Conservation (phyloP, 2,797 vertebrate species). For the Gobionotothen gibberifrons region DNA sequence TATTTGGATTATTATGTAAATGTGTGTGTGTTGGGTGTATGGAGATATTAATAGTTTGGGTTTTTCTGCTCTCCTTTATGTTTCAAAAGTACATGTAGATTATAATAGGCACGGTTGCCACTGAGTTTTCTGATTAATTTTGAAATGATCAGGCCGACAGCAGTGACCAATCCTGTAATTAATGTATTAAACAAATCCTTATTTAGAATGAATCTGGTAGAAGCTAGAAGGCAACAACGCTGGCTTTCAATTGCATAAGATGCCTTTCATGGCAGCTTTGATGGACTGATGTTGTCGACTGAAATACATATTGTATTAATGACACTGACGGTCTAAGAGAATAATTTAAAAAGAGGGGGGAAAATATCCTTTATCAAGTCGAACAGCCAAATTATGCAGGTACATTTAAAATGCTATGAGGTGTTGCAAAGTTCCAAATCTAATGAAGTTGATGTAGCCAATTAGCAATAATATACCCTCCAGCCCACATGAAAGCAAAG, state of each 20-base stretch:
- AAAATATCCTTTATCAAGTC: conserved; percentile 63
- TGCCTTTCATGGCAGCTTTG: conserved; percentile 48
- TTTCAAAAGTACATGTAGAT: background rate
- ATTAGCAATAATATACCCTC: conserved; percentile 74
- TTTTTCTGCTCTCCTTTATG: background rate
- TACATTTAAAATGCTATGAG: conserved; percentile 80
- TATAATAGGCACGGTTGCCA: background rate
- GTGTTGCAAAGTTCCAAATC: conserved; percentile 74
- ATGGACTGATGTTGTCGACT: conserved; percentile 36
- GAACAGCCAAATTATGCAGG: conserved; percentile 73
- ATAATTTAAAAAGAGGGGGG: conserved; percentile 59
- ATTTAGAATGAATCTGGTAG: conserved; percentile 4
- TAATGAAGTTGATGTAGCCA: conserved; percentile 78
- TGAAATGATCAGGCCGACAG: background rate
- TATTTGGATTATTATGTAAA: background rate
- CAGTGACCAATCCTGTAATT: conserved; percentile 1
- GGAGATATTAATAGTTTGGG: background rate
- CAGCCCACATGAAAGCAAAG: conserved; percentile 66
- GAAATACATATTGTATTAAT: conserved; percentile 60
- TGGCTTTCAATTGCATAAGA: conserved; percentile 16
- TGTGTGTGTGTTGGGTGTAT: background rate
- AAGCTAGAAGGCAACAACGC: conserved; percentile 6
- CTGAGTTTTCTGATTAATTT: background rate
- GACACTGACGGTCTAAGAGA: conserved; percentile 55
- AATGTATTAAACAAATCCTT: background rate